Conservation (phyloP, 2,888 invertebrate genomes). For the Polydrusus pterygomalis region DNA sequence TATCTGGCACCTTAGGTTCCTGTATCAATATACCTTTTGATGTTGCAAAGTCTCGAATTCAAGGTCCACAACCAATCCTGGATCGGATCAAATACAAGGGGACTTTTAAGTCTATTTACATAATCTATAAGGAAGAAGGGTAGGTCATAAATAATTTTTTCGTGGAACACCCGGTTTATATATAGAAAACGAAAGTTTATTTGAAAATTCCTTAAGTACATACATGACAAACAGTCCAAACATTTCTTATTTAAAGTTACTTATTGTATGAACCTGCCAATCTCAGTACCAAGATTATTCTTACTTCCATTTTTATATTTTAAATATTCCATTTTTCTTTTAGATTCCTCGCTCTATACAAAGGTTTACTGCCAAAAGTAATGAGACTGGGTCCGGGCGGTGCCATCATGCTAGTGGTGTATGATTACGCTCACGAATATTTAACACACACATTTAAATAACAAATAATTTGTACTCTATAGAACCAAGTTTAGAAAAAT, state of each 20-base stretch:
- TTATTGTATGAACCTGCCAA: too few relatives aligned
- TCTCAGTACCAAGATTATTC: too few relatives aligned
- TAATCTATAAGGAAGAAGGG: slow-evolving; percentile 93
- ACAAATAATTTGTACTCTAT: not conserved
- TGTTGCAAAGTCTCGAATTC: slow-evolving; percentile 96
- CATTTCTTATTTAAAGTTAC: too few relatives aligned
- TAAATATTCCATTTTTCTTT: too few relatives aligned
- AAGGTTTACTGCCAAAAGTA: slow-evolving; percentile 93
- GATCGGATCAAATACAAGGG: slow-evolving; percentile 86
- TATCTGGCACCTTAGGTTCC: slow-evolving; percentile 90
- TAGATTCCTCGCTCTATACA: slow-evolving; percentile 83
- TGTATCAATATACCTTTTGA: slow-evolving; percentile 96
- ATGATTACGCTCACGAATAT: slow-evolving; percentile 88
- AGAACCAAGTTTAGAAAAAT: not conserved
- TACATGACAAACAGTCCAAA: too few relatives aligned
- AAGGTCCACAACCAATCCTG: slow-evolving; percentile 88
- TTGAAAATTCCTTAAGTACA: too few relatives aligned
- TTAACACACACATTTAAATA: slow-evolving; percentile 75
- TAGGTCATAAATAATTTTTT: slow-evolving; percentile 71
- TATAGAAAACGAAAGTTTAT: too few relatives aligned
- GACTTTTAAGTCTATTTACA: slow-evolving; percentile 82
- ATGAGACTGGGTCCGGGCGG: slow-evolving; percentile 95
- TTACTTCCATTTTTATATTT: too few relatives aligned
- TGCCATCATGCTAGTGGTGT: slow-evolving; percentile 95
- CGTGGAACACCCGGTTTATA: too few relatives aligned